A percentile compares a stretch with the other conserved stretches of the same genome.
phyloP scores from a whole-genome alignment of 2,113 vertebrate species.

The Amia ocellicauda region DNA sequence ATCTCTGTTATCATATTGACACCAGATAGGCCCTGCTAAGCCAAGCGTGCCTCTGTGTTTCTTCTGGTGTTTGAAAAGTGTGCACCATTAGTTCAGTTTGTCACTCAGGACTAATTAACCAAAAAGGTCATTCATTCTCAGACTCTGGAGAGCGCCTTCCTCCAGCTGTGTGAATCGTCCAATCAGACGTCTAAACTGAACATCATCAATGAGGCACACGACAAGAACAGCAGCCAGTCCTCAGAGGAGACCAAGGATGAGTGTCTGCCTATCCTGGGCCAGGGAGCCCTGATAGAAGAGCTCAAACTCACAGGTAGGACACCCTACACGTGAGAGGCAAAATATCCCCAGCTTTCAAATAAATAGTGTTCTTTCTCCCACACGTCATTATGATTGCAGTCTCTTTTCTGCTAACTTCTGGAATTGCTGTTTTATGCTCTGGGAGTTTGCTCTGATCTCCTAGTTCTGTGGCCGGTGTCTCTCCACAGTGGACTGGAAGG shows the following conservation, averaged over 20 bases:
- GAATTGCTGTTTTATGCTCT: no score
- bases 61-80: background rate
- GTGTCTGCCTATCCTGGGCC: conserved; percentile 52
- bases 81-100: background rate
- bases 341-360: background rate
- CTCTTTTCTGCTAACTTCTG: no score
- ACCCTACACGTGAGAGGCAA: background rate
- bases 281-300: conserved; percentile 25
- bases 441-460: no score
- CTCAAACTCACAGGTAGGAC: conserved; percentile 53
- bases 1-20: no score
- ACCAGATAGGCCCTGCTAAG: no score
- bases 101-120: no score
- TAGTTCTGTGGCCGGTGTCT: background rate
- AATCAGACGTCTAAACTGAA: conserved; percentile 43
- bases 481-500: conserved; percentile 62
- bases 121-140: conserved; percentile 22
- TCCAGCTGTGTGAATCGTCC: conserved; percentile 64
- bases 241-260: conserved; percentile 58
- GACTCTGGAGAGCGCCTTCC: conserved; percentile 70
- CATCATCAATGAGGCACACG: conserved; percentile 26
- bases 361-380: no score
- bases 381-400: no score
- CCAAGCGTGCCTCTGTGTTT: no score
- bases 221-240: conserved; percentile 41